Conservation (phyloP, 2,888 invertebrate genomes). For the Zonitis immaculata region DNA sequence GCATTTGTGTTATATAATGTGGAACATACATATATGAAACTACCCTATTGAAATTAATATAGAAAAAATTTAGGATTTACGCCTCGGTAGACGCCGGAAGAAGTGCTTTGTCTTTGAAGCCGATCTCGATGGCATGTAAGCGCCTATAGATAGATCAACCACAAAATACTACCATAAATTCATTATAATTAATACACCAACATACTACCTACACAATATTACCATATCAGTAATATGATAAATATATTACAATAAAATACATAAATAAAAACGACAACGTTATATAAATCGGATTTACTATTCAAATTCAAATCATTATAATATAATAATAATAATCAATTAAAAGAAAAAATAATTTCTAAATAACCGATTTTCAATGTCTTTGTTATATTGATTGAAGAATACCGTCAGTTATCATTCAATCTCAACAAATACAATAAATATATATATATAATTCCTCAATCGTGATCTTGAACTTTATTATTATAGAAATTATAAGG, state of each 20-base stretch:
- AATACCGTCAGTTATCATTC: not conserved
- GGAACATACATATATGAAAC: not conserved
- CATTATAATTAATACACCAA: not conserved
- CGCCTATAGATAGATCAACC: not conserved
- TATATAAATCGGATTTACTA: too few relatives aligned
- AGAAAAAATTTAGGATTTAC: not conserved
- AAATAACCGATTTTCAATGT: not conserved
- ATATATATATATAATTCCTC: conserved; percentile 3
- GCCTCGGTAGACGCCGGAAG: conserved; percentile 1
- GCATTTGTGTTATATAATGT: not conserved
- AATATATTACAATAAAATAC: too few relatives aligned
- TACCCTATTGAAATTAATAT: not conserved
- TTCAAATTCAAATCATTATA: too few relatives aligned
- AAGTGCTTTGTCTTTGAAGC: not conserved
- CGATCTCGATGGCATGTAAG: not conserved
- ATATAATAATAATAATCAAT: too few relatives aligned
- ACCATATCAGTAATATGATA: not conserved
- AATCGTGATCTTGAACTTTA: conserved; percentile 12
- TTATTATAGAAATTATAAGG: not conserved
- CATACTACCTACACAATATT: not conserved
- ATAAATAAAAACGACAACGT: too few relatives aligned
- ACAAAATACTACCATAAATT: not conserved
- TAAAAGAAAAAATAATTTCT: too few relatives aligned
- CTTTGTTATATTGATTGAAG: not conserved
- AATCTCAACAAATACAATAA: not conserved